Evolutionary conservation across 2,113 vertebrate species (phyloP), one percentile per base, ranked within the genome.

Genomic region (Geothlypis trichas): DNA sequence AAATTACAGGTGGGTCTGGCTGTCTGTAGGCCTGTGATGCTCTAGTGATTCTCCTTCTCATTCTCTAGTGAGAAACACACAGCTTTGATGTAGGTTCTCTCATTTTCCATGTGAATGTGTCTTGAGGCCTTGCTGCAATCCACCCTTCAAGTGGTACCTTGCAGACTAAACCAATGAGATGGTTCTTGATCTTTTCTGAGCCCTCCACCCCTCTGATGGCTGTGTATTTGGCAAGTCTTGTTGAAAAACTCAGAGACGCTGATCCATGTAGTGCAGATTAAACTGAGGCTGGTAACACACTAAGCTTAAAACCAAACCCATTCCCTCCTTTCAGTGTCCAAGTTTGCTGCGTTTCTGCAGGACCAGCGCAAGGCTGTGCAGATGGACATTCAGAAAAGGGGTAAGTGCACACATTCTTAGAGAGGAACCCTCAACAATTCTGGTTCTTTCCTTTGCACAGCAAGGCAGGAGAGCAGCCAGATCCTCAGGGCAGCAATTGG

Each of bases 401-500:
- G 13, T 37, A 24, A 2, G 0, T 62, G 26, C 77, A 47, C 54
- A 39, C 14, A 11, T 44, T 28, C 52, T 57, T 42, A 3, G 37
- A 37, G 67, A 90, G 47, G 37, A 81, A 15, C 42, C n/a, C 52
- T 68, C 61, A 84, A 54, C 63, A 37, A 57, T 75, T 82, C 63
- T 3, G 3, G 19, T 52, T 89, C 17, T 0, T 82, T 72, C 14
- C 84, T 90, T 85, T 10, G 62, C 78, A 82, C 58, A 49, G 66
- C 47, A 35, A 44, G 35, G 30, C 52, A 72, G 84, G 74, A 67
- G n/a, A 37, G 76, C 35, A 87, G 84, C 90, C 94, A 95, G 28
- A 41, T 94, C 90, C 87, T 72, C 81, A 33, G 87, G 93, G 84
- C 90, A 95, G 47, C 66, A 93, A 44, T 4, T 72, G 87, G 37